phyloP scores from a whole-genome alignment of 2,113 vertebrate genomes.

The Centropristis striata region DNA sequence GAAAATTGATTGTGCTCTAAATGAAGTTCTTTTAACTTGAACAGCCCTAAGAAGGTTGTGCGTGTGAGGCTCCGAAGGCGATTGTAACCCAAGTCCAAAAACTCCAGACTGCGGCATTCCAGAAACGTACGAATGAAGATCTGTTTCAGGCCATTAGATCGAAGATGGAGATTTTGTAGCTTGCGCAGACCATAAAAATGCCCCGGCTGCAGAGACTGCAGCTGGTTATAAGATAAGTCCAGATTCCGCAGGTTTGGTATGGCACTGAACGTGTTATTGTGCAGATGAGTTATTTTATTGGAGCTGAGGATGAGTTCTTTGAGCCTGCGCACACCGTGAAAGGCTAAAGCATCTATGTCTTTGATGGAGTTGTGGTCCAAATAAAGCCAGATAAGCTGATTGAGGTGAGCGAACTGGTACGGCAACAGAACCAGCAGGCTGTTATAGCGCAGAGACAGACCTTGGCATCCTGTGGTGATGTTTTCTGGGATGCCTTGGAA shows the following conservation, averaged over 20 bases:
- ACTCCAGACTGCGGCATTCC: constrained; percentile 97
- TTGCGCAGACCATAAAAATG: constrained; percentile 96
- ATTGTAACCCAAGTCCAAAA: constrained; percentile 97
- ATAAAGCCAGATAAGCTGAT: constrained; percentile 98
- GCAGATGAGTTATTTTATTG: constrained; percentile 92
- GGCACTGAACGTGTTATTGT: constrained; percentile 93
- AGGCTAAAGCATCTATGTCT: constrained; percentile 90
- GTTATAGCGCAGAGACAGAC: constrained; percentile 96
- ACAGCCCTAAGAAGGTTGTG: constrained; percentile 93
- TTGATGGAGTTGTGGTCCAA: constrained; percentile 96
- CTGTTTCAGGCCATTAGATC: constrained; percentile 92
- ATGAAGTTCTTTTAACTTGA: constrained; percentile 94
- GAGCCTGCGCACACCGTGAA: constrained; percentile 94
- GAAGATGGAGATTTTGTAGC: constrained; percentile 93
- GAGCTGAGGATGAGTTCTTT: constrained; percentile 98
- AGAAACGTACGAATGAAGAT: constrained; percentile 93
- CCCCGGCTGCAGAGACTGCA: constrained; percentile 90
- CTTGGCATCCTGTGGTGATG: constrained; percentile 94
- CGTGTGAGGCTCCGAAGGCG: constrained; percentile 93
- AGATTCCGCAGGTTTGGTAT: constrained; percentile 96
- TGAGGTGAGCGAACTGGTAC: constrained; percentile 95
- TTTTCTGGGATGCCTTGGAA: constrained; percentile 94
- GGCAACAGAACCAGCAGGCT: constrained; percentile 92
- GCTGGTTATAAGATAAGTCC: constrained; percentile 96
- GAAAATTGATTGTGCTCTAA: constrained; percentile 98